Base-by-base conservation (phyloP, 2,888 invertebrate species). In the Himalopsyche anomala region DNA sequence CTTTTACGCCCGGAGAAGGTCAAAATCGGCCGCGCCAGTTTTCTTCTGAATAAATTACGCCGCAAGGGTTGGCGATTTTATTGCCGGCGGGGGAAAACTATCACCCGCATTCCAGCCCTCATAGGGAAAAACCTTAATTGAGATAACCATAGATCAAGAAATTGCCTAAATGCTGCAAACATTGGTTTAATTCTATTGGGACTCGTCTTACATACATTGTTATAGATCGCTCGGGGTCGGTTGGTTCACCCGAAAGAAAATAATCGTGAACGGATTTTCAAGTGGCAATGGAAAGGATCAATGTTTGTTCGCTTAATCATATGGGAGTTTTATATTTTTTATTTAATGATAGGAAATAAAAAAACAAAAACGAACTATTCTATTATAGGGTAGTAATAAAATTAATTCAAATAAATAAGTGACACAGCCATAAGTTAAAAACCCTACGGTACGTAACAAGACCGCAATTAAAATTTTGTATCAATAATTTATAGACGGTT, bases 81-180 rank as follows among this genome's bases (percentile, higher is more conserved):
- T 62, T 19, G 62, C 15, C 62, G 28, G 28, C 62, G 9, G 28
- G 62, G 62, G 62, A 62, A 62, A 62, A 62, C 62, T 62, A 62
- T 62, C 62, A 62, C 62, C 62, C 62, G 62, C 62, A 19, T 19
- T 19, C 2, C 11, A 62, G 62, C 19, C n/a, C 15, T 62, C 62
- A 28, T 28, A 19, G 62, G 51, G 62, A 19, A 62, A 19, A 62
- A n/a, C 62, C 62, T 28, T 62, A 62, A 62, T 62, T 62, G 62
- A 62, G 62, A 62, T 28, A 62, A 62, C 19, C 62, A 62, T 62
- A 62, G 62, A 62, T 62, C 62, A 62, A 62, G 62, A 62, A 19
- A 62, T 62, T 19, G 19, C 62, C 62, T 15, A 28, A 62, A 19
- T 62, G 28, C 19, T 19, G 19, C 62, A 62, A 62, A 62, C 62